Evolutionary conservation across 1,140 invertebrate genomes (phyloP), one percentile per base, ranked within the genome.

Genomic region (Pseudomyrmex cubaensis): DNA sequence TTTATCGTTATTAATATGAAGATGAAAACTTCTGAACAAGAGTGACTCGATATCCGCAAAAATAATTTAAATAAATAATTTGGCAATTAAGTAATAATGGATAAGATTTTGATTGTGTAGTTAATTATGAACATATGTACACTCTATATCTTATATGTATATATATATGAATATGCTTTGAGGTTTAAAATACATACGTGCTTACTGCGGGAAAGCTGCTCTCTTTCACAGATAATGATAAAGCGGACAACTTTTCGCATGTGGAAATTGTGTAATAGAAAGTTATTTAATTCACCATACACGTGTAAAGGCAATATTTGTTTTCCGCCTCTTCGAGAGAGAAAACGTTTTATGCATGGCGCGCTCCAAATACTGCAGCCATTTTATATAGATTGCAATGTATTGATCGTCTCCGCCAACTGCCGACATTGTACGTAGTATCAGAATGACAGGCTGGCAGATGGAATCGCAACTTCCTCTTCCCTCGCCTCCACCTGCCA

Each of bases 321-420:
- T 74, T 72, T 73, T 50, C 22, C 70, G 17, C 75, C 78, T 62
- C 48, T 44, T 22, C 48, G 46, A 56, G 54, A n/a, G 22, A 67
- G 22, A 67, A 15, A 66, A 54, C 86, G 72, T 77, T 88, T 88
- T 89, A 89, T 89, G 83, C 88, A 86, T 76, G 50, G 82, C 70
- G 75, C 85, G 75, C 85, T 88, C 82, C 84, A 92, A 91, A 92
- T 90, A 89, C 88, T 92, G 91, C 91, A 94, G 93, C 93, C 93
- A 94, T 94, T 94, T 94, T 93, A 91, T 94, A 94, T 93, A 93
- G 92, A 94, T 94, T 94, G 93, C 91, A 92, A 93, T 90, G 92
- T 94, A 94, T 94, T 94, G 93, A 94, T 94, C 93, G 92, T 89
- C 90, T 88, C 88, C 89, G 90, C 87, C 91, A 90, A 92, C 90